Evolutionary conservation across 2,888 invertebrate species (phyloP).

Genomic region (Timema podura): DNA sequence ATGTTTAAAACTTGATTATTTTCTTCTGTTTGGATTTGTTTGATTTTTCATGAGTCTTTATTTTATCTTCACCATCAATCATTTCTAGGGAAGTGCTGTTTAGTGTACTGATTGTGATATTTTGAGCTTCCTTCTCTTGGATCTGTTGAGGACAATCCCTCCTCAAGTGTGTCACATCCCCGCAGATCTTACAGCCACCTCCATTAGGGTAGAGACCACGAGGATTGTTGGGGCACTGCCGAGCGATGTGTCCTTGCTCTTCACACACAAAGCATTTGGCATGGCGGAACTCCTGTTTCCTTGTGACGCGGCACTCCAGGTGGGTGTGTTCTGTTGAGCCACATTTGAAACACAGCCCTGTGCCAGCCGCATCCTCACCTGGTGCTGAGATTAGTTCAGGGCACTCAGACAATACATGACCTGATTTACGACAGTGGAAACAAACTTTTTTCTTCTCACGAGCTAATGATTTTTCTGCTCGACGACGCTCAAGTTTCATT

Average conservation of each 20-base stretch:
- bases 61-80: slow-evolving; percentile 38
- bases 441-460: slow-evolving; percentile 67
- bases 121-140: slow-evolving; percentile 47
- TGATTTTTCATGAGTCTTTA: not conserved
- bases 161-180: slow-evolving; percentile 78
- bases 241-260: slow-evolving; percentile 81
- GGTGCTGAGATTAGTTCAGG: slow-evolving; percentile 57
- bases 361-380: slow-evolving; percentile 45
- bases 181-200: slow-evolving; percentile 76
- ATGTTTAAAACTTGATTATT: not conserved
- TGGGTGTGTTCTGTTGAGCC: slow-evolving; percentile 84
- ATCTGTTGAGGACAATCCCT: slow-evolving; percentile 69
- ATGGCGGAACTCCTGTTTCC: slow-evolving; percentile 60
- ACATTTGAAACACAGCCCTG: slow-evolving; percentile 82
- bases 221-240: slow-evolving; percentile 84
- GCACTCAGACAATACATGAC: slow-evolving; percentile 78
- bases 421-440: slow-evolving; percentile 73
- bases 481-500: slow-evolving; percentile 64
- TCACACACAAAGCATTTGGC: slow-evolving; percentile 87
- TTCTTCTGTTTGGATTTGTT: slow-evolving; percentile 17
- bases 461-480: slow-evolving; percentile 67
- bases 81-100: slow-evolving; percentile 46
- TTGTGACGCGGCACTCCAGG: slow-evolving; percentile 66
- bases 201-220: slow-evolving; percentile 84
- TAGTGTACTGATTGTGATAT: slow-evolving; percentile 49